phyloP scores from a whole-genome alignment of 2,797 vertebrate genomes.

The Parotocinclus haroldoi region DNA sequence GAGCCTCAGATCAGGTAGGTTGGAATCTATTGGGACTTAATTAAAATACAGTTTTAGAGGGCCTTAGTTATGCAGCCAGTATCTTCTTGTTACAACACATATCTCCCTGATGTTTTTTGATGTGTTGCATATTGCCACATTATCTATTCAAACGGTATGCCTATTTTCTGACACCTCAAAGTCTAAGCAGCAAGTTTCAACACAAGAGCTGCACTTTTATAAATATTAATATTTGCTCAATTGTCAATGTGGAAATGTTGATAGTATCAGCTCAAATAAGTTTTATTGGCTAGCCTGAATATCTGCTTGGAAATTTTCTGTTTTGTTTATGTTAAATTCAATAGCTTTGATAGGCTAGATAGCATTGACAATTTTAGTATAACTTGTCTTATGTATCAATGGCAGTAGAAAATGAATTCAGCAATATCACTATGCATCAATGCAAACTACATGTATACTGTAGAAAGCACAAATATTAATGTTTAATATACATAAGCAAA shows the following conservation, averaged over 20 bases:
- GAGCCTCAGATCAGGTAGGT: slow-evolving; percentile 61
- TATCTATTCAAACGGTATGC: slow-evolving; percentile 41
- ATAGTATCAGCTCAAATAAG: too few species aligned
- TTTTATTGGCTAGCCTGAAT: slow-evolving; percentile 19
- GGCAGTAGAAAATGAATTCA: too few species aligned
- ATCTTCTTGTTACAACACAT: slow-evolving; percentile 56
- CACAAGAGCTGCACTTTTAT: slow-evolving; percentile 6
- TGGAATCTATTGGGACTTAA: slow-evolving; percentile 71
- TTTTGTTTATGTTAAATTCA: not conserved
- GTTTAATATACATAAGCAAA: not conserved
- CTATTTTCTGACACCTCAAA: slow-evolving; percentile 36
- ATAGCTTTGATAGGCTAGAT: too few species aligned
- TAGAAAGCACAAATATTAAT: too few species aligned
- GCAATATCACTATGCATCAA: too few species aligned
- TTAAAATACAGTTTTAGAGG: slow-evolving; percentile 70
- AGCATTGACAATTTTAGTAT: too few species aligned
- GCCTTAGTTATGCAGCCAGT: slow-evolving; percentile 55
- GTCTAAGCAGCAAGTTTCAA: slow-evolving; percentile 25
- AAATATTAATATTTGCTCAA: slow-evolving; percentile 1
- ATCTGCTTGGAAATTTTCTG: slow-evolving; percentile 4
- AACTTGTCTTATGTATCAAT: too few species aligned
- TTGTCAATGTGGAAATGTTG: not conserved
- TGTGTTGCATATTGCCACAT: slow-evolving; percentile 42
- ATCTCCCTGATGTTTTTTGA: slow-evolving; percentile 48
- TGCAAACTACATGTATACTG: too few species aligned